A percentile compares a stretch with the other conserved stretches of the same genome.
Conservation (phyloP, 1,140 invertebrate species). For the Vanessa tameamea region DNA sequence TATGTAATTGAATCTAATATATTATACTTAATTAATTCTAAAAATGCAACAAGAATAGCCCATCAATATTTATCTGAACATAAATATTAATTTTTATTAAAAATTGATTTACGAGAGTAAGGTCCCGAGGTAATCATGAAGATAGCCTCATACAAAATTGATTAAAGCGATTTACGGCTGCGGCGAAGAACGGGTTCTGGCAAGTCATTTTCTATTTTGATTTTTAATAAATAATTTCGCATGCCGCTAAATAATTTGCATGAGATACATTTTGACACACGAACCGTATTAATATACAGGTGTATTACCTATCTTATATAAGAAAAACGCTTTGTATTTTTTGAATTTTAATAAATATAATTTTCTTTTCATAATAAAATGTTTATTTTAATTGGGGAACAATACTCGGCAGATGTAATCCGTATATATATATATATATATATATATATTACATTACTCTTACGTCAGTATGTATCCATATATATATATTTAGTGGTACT, state of each 20-base stretch:
- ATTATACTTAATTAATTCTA: not conserved
- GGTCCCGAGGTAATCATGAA: constrained; percentile 29
- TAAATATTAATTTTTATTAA: constrained; percentile 20
- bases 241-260: not conserved
- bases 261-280: not conserved
- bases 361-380: no score
- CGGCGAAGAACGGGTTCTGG: constrained; percentile 17
- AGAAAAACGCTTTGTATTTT: no score
- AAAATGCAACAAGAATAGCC: not conserved
- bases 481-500: no score
- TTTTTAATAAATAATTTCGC: constrained; percentile 14
- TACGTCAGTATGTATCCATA: no score
- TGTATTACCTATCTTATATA: no score
- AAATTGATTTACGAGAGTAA: constrained; percentile 26
- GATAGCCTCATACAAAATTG: constrained; percentile 38
- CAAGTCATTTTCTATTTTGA: constrained; percentile 9
- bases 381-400: no score
- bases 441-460: no score
- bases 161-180: constrained; percentile 32
- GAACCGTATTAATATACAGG: no score
- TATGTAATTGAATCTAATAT: not conserved
- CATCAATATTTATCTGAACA: constrained; percentile 2
- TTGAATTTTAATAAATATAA: no score
- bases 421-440: no score
- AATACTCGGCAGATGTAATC: no score